These are phyloP conservation scores for Podarcis cretensis DNA, from an alignment of 2,113 vertebrate species.

Conservation along the genomic window DNA sequence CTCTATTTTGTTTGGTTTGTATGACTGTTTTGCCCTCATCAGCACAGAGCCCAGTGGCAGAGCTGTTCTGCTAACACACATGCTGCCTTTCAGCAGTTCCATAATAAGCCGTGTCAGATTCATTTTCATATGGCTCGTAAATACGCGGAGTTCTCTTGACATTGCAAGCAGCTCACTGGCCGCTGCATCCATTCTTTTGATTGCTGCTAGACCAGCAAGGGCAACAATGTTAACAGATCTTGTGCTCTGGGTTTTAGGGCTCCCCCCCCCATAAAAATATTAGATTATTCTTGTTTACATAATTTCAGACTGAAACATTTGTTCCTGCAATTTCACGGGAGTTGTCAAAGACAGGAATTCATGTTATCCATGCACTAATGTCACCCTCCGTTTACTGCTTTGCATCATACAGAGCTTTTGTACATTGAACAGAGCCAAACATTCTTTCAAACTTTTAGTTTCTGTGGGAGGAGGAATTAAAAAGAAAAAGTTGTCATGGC, in stretches of 20 bases:
- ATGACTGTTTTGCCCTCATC: constrained; percentile 5
- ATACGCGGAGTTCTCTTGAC: constrained; percentile 15
- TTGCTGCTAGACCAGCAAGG: not conserved
- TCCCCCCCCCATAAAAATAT: not conserved
- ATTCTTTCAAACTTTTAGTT: no score
- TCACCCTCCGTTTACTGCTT: not conserved
- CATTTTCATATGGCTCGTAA: constrained; percentile 34
- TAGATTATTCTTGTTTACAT: not conserved
- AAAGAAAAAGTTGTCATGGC: no score
- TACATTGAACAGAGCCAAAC: no score
- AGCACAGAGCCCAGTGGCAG: not conserved
- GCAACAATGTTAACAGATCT: not conserved
- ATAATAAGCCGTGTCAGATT: constrained; percentile 49
- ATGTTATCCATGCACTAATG: not conserved
- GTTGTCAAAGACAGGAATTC: not conserved
- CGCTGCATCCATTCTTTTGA: not conserved
- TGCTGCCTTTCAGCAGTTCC: constrained; percentile 10
- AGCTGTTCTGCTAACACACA: constrained; percentile 32
- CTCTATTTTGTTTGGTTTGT: not conserved
- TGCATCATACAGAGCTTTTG: not conserved
- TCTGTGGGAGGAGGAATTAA: no score
- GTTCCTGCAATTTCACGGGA: not conserved
- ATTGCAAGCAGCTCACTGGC: not conserved
- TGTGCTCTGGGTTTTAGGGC: not conserved
- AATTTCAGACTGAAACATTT: not conserved